Base-by-base conservation (phyloP, 2,113 vertebrate genomes). In the Calidris pygmaea region DNA sequence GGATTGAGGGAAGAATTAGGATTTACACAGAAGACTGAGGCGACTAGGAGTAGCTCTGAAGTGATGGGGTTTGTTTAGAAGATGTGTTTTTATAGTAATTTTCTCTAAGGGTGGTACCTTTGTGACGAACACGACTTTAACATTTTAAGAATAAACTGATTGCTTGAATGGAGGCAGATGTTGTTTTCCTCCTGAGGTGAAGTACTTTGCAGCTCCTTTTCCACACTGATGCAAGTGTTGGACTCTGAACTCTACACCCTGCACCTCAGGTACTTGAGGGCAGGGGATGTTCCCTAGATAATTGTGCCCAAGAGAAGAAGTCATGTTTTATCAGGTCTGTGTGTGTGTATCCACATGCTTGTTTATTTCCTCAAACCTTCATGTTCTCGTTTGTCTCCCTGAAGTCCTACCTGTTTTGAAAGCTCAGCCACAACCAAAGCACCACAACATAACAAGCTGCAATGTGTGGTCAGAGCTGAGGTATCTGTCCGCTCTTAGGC, bases 271-370 rank as follows among this genome's bases (percentile, higher is more conserved):
- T 68, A 39, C 34, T 20, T 65, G 14, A 35, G 30, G 39, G 27
- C 43, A 72, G 62, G 35, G 8, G 10, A 16, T 65, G 48, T 48
- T 75, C 12, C 34, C 16, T 43, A 43, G 21, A 10, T 10, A 52
- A 14, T 23, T 79, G 30, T 34, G 35, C 35, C 56, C 34, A 37
- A 41, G 23, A 76, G 5, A 60, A 55, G 18, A 55, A 52, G 13
- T 37, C 6, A 26, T 14, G 0, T 0, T 27, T 30, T 76, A 30
- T 59, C 52, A 55, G 30, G 17, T 1, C n/a, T 43, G 1, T 13
- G 2, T 47, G 5, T 65, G 6, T 26, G 3, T n/a, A 11, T 52
- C 8, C 12, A 30, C 9, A 4, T 41, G 7, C 10, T 45, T 87
- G 17, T 27, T 77, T 18, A 32, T 85, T 68, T 82, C 53, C 32